phyloP scores from a whole-genome alignment of 2,113 vertebrate species.

The Scomber scombrus region DNA sequence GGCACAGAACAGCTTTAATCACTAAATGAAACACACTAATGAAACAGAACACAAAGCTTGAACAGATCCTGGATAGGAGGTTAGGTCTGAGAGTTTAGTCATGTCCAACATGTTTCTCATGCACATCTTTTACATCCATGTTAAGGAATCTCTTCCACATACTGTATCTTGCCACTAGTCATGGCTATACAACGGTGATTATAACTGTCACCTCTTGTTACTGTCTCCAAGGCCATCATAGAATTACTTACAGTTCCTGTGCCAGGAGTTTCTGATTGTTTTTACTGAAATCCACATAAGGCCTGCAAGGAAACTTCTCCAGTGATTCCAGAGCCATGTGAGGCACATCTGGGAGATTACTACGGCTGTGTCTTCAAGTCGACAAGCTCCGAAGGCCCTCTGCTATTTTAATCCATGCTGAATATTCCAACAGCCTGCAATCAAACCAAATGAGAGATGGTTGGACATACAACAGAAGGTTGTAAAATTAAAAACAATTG shows the following conservation, averaged over 20 bases:
- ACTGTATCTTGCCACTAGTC: conserved; percentile 48
- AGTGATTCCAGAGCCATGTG: conserved; percentile 70
- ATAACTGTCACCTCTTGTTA: conserved; percentile 74
- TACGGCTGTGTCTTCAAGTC: conserved; percentile 52
- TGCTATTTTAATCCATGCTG: conserved; percentile 73
- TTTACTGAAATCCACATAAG: conserved; percentile 71
- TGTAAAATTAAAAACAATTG: conserved; percentile 69
- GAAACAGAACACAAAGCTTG: conserved; percentile 14
- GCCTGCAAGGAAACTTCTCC: conserved; percentile 64
- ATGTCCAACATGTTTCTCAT: conserved; percentile 57
- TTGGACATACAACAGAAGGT: conserved; percentile 69
- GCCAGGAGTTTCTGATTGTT: conserved; percentile 77
- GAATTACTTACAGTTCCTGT: conserved; percentile 62
- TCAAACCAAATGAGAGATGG: conserved; percentile 70
- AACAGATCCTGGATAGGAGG: not conserved
- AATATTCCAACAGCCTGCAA: conserved; percentile 77
- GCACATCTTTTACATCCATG: conserved; percentile 50
- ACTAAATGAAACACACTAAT: conserved; percentile 12
- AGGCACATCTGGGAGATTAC: conserved; percentile 81
- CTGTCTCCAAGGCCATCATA: conserved; percentile 66
- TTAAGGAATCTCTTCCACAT: conserved; percentile 60
- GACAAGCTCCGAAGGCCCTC: conserved; percentile 61
- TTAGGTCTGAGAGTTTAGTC: conserved; percentile 20
- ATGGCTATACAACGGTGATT: conserved; percentile 63
- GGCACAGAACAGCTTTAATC: not conserved